Evolutionary conservation across 2,888 invertebrate species (phyloP), one percentile per base, ranked within the genome.

Genomic region (Luffia ferchaultella): DNA sequence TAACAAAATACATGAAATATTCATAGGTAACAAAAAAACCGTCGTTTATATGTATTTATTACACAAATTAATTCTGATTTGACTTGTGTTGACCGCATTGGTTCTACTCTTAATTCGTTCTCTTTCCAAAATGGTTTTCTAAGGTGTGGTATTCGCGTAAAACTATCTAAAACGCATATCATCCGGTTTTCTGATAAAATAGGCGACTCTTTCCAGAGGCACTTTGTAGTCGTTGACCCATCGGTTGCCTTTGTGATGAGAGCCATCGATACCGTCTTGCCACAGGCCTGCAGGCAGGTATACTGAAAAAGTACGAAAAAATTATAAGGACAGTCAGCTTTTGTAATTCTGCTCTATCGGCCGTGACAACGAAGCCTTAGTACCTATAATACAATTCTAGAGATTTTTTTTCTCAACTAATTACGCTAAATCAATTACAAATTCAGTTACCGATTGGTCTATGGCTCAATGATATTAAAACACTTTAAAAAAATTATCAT

Each of bases 231-330:
- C 91, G 66, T 95, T 95, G 66, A 96, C 92, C 96, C 95, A 96
- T 54, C 95, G 87, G 57, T 90, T 94, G 1, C 96, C 96, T 63
- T 95, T 95, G 40, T 94, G 87, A 43, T 93, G 83, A 18, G 93
- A 93, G 0, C 92, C 91, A 67, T 95, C 94, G 58, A 95, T 93
- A 15, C 95, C 95, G 64, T 97, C 96, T 63, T 91, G 92, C 97
- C 97, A 97, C 0, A 95, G 91, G 0, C 97, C 98, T 19, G 91
- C 91, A 0, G 96, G 96, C 20, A 96, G 84, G 66, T 96, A 96
- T 52, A 97, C 92, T 88, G 66, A 0, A 67, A 74, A 45, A 19
- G 19, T 47, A n/a, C n/a, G n/a, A n/a, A n/a, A n/a, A n/a, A n/a
- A n/a, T n/a, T n/a, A n/a, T n/a, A n/a, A n/a, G n/a, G n/a, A n/a